These are phyloP conservation scores for Ciona savignyi DNA, from an alignment of 23 tunicate genomes.

Conservation along the genomic window DNA sequence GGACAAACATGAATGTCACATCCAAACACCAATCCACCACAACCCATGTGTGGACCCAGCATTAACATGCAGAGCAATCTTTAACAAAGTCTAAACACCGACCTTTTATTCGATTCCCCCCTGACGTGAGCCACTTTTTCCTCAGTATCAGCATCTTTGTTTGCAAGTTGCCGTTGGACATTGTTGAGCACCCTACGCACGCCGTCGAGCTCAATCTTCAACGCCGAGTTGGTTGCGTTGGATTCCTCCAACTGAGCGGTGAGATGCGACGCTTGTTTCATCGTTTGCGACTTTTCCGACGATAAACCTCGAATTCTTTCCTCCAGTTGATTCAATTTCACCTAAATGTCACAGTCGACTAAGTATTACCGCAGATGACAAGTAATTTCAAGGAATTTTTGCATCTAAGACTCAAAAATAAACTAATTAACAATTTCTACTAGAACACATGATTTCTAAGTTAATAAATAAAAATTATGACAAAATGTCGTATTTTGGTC, in stretches of 20 bases:
- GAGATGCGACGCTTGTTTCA: slow-evolving; percentile 28
- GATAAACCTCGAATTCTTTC: slow-evolving; percentile 27
- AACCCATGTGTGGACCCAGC: too few species aligned
- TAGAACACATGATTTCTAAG: too few species aligned
- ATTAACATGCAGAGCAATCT: too few species aligned
- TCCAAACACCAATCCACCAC: too few species aligned
- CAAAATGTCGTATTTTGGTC: too few species aligned
- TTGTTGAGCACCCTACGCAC: slow-evolving; percentile 38
- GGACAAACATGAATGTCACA: too few species aligned
- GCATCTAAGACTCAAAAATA: too few species aligned
- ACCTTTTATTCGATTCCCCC: slow-evolving; percentile 40
- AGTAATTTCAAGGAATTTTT: too few species aligned
- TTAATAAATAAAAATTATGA: too few species aligned
- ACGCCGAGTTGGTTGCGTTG: slow-evolving; percentile 37
- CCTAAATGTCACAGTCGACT: too few species aligned
- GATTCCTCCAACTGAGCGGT: slow-evolving; percentile 40
- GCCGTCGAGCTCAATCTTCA: slow-evolving; percentile 46
- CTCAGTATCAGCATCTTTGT: slow-evolving; percentile 46
- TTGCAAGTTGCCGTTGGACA: slow-evolving; percentile 41
- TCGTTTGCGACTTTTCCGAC: slow-evolving; percentile 39
- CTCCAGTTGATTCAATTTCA: slow-evolving; percentile 56
- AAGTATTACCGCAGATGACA: too few species aligned
- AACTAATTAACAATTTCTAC: too few species aligned
- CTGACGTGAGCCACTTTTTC: slow-evolving; percentile 43
- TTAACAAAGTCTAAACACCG: neutral